Evolutionary conservation across 1,140 invertebrate genomes (phyloP).

Genomic region (Hestina assimilis): DNA sequence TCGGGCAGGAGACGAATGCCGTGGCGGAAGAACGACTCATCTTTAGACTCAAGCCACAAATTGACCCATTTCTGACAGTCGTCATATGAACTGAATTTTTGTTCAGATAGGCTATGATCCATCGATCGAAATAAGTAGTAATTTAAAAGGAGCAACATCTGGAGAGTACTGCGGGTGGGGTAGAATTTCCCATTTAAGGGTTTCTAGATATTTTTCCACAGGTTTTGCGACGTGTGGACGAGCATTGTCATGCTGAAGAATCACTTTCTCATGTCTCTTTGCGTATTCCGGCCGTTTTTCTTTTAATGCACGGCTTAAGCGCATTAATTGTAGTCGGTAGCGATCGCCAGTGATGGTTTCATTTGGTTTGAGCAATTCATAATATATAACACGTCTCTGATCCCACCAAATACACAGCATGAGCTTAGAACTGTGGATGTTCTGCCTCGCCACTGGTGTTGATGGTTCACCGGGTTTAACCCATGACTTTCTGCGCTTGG

Average conservation of each 20-base stretch:
- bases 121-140: conserved; percentile 1
- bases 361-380: too few relatives aligned
- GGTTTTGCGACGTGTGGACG: conserved; percentile 1
- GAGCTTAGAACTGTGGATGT: not conserved
- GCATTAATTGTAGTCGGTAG: not conserved
- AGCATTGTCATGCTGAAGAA: conserved; percentile 15
- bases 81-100: conserved; percentile 11
- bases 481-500: not conserved
- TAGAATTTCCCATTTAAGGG: conserved; percentile 11
- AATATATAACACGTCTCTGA: too few relatives aligned
- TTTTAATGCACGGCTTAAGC: conserved; percentile 2
- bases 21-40: conserved; percentile 11
- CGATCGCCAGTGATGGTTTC: not conserved
- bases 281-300: not conserved
- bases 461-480: not conserved
- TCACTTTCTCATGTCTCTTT: conserved; percentile 8
- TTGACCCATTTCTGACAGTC: conserved; percentile 14
- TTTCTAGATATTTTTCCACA: conserved; percentile 1
- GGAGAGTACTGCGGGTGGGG: conserved; percentile 7
- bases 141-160: conserved; percentile 1
- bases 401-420: too few relatives aligned
- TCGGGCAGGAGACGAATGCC: conserved; percentile 4
- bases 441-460: not conserved
- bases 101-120: conserved; percentile 1
- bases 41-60: conserved; percentile 22